phyloP scores from a whole-genome alignment of 2,113 vertebrate species.

The Microcebus jonahi region DNA sequence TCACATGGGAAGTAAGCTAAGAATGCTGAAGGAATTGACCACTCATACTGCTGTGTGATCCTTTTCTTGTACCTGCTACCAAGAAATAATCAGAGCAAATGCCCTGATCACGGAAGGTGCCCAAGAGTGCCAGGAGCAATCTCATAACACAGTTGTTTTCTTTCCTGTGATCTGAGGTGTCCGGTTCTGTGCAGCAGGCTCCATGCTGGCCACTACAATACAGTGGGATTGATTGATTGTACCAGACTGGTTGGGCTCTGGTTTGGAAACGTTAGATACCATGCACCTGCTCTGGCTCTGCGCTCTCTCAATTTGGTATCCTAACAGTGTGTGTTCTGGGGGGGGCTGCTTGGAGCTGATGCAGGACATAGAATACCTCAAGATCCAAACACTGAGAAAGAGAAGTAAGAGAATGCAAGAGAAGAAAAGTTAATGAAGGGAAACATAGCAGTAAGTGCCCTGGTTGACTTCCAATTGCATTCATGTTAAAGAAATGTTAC shows the following conservation, averaged over 20 bases:
- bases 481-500: background rate
- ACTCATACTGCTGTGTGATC: background rate
- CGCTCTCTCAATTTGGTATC: background rate
- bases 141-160: background rate
- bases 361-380: background rate
- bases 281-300: background rate
- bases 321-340: background rate
- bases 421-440: background rate
- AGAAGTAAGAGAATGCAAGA: background rate
- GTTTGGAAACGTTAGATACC: background rate
- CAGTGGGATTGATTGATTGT: background rate
- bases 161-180: background rate
- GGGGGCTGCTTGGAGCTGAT: background rate
- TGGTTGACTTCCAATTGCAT: background rate
- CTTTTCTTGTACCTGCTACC: background rate
- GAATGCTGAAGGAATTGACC: background rate
- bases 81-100: background rate
- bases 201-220: background rate
- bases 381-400: background rate
- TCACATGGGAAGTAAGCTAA: background rate
- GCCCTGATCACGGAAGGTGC: background rate
- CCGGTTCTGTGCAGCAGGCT: background rate
- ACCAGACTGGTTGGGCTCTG: background rate
- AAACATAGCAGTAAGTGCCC: background rate
- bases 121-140: background rate